phyloP scores from a whole-genome alignment of 2,888 invertebrate genomes.

The Sturmia bella region DNA sequence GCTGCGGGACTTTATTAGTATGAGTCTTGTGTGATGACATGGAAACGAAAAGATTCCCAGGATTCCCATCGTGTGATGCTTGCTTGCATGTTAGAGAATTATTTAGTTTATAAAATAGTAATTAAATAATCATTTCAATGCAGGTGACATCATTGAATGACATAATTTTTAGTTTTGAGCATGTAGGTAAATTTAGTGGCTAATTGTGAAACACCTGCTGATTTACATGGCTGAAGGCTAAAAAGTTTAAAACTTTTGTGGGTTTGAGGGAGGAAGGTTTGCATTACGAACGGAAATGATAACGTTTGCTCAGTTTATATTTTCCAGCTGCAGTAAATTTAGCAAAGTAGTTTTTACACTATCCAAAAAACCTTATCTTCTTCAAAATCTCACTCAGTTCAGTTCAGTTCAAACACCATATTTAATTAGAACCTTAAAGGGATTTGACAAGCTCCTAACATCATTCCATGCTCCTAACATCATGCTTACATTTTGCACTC shows the following conservation, averaged over 20 bases:
- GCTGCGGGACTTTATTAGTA: conserved; percentile 68
- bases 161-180: conserved; percentile 36
- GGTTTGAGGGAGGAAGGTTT: neutral
- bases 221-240: conserved; percentile 77
- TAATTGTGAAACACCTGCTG: conserved; percentile 74
- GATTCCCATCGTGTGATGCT: conserved; percentile 66
- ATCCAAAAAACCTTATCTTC: too few species aligned
- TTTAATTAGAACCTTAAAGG: too few species aligned
- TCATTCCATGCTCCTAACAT: too few species aligned
- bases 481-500: too few species aligned
- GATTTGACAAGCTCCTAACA: too few species aligned
- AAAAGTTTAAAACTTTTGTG: conserved; percentile 77
- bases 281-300: conserved; percentile 44
- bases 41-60: conserved; percentile 62
- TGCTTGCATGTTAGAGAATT: conserved; percentile 57
- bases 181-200: conserved; percentile 34
- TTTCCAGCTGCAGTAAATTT: neutral
- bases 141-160: conserved; percentile 65
- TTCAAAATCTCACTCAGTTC: too few species aligned
- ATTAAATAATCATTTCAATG: conserved; percentile 56
- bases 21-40: conserved; percentile 14
- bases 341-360: too few species aligned
- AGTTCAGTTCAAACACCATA: too few species aligned
- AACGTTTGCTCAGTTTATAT: conserved; percentile 7
- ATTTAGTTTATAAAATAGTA: conserved; percentile 34